Evolutionary conservation across 1,140 invertebrate genomes (phyloP).

Genomic region (Thereuonema tuberculata): DNA sequence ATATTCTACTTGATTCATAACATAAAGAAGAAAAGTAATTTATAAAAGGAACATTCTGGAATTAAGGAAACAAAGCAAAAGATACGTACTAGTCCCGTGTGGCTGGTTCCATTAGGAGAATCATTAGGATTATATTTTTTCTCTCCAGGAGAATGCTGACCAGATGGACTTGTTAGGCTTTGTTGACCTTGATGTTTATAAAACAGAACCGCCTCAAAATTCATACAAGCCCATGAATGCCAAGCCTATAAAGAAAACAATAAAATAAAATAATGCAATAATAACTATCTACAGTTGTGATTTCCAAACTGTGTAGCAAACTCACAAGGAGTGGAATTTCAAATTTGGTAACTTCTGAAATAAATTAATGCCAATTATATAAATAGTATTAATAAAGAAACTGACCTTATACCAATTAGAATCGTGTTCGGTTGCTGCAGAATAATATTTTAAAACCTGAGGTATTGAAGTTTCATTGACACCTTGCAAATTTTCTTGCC

Average conservation of each 20-base stretch:
- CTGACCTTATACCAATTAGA: slow-evolving; percentile 44
- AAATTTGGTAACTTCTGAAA: too few relatives aligned
- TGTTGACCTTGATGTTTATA: slow-evolving; percentile 52
- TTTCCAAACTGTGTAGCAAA: too few relatives aligned
- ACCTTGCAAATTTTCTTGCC: slow-evolving; percentile 70
- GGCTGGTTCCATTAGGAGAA: neutral
- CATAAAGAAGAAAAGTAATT: too few relatives aligned
- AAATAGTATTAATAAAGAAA: too few relatives aligned
- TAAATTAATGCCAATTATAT: too few relatives aligned
- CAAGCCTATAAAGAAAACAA: slow-evolving; percentile 76
- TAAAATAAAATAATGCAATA: slow-evolving; percentile 4
- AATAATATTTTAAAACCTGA: slow-evolving; percentile 67
- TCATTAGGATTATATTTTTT: neutral
- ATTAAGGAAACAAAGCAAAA: too few relatives aligned
- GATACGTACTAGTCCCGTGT: neutral
- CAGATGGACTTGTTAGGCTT: slow-evolving; percentile 1
- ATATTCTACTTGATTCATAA: too few relatives aligned
- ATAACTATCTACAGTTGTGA: neutral
- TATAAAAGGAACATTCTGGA: too few relatives aligned
- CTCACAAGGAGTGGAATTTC: too few relatives aligned
- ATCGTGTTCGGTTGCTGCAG: slow-evolving; percentile 75
- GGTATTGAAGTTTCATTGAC: slow-evolving; percentile 64
- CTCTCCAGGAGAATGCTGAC: neutral
- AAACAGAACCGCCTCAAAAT: slow-evolving; percentile 89
- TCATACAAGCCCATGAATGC: slow-evolving; percentile 96